phyloP scores from a whole-genome alignment of 2,113 vertebrate species.

The Oryzias celebensis region DNA sequence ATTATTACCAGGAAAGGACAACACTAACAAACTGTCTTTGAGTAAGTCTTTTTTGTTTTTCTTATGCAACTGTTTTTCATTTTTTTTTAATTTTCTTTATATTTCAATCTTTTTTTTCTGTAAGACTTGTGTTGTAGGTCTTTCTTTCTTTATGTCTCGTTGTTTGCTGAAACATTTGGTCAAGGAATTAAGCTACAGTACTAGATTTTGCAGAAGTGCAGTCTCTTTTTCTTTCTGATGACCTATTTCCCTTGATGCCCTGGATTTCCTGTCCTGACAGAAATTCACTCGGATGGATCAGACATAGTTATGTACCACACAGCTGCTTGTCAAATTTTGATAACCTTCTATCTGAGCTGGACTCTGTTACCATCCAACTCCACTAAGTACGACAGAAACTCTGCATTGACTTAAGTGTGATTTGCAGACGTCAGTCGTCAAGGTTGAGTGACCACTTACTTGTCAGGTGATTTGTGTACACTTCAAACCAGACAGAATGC shows the following conservation, averaged over 20 bases:
- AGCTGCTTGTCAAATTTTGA: conserved; percentile 32
- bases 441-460: conserved; percentile 59
- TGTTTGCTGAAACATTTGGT: conserved; percentile 54
- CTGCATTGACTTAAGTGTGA: conserved; percentile 37
- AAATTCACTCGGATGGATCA: conserved; percentile 24
- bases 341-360: conserved; percentile 8
- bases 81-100: conserved; percentile 38
- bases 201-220: conserved; percentile 66
- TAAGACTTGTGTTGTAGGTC: conserved; percentile 47
- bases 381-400: conserved; percentile 21
- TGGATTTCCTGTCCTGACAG: conserved; percentile 30
- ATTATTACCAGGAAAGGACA: conserved; percentile 99
- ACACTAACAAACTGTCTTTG: conserved; percentile 99
- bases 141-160: conserved; percentile 48
- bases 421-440: conserved; percentile 33
- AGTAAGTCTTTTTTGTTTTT: conserved; percentile 86
- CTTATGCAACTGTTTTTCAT: conserved; percentile 57
- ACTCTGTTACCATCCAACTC: neutral
- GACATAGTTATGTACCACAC: conserved; percentile 21
- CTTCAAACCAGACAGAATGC: conserved; percentile 44
- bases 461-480: conserved; percentile 61
- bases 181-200: conserved; percentile 60
- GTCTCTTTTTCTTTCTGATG: conserved; percentile 61
- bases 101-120: conserved; percentile 40
- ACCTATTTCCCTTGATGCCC: conserved; percentile 24